A percentile compares a stretch with the other conserved stretches of the same genome.
Conservation (phyloP, 2,888 invertebrate genomes). For the Pedicia rivosa region DNA sequence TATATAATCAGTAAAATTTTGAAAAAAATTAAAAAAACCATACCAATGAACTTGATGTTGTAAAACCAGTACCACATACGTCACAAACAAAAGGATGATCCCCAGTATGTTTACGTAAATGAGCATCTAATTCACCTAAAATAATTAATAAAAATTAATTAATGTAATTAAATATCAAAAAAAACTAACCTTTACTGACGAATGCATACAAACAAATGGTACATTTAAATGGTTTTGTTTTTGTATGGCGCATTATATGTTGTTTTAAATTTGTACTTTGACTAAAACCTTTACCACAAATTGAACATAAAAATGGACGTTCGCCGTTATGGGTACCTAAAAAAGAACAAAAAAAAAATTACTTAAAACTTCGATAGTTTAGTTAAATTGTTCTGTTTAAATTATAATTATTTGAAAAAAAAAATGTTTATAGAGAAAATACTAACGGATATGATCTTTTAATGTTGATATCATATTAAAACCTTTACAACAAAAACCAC, state of each 20-base stretch:
- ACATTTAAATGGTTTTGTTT: slow-evolving; percentile 30
- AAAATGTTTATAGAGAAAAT: no score
- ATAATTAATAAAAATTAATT: slow-evolving; percentile 16
- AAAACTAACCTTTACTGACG: slow-evolving; percentile 27
- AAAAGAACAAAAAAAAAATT: no score
- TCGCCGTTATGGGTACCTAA: slow-evolving; percentile 41
- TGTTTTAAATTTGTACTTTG: slow-evolving; percentile 43
- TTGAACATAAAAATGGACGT: slow-evolving; percentile 38
- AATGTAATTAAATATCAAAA: neutral
- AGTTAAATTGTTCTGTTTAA: no score
- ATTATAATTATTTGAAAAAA: no score
- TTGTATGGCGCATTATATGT: slow-evolving; percentile 39
- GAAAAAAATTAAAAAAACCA: neutral
- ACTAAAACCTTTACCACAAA: slow-evolving; percentile 40
- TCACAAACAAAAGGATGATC: slow-evolving; percentile 43
- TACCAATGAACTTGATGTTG: slow-evolving; percentile 39
- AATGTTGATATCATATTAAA: slow-evolving; percentile 39
- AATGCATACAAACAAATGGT: slow-evolving; percentile 32
- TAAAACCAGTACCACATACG: slow-evolving; percentile 37
- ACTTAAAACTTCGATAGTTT: no score
- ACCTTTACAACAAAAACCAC: slow-evolving; percentile 31
- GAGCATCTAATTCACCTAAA: slow-evolving; percentile 39
- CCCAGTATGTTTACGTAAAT: slow-evolving; percentile 39
- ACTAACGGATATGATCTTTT: slow-evolving; percentile 39
- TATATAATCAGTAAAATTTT: neutral